phyloP scores from a whole-genome alignment of 2,797 vertebrate species.

The Ptychobarbus kaznakovi region DNA sequence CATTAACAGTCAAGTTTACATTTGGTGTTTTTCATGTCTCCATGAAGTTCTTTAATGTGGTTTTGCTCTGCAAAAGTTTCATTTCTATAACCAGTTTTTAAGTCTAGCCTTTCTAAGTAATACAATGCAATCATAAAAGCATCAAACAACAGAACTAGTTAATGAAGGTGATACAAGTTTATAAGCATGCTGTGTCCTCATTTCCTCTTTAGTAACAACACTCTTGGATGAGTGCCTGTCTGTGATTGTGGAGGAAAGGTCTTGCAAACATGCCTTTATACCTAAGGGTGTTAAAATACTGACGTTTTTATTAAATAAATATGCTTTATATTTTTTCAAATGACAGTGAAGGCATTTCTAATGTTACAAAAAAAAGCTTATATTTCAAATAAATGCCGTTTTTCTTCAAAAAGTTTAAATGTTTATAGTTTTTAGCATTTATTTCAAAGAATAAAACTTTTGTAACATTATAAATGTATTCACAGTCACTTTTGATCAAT shows the following conservation, averaged over 20 bases:
- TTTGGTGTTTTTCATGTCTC: not conserved
- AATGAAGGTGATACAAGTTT: not conserved
- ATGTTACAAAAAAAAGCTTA: no score
- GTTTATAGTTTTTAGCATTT: no score
- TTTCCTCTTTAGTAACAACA: not conserved
- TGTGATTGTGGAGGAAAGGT: not conserved
- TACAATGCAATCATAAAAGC: not conserved
- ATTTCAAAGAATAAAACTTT: no score
- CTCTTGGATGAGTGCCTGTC: not conserved
- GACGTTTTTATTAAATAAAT: accelerated
- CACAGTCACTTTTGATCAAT: no score
- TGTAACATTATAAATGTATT: no score
- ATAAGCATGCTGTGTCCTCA: not conserved
- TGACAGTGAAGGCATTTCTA: no score
- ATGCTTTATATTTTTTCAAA: no score
- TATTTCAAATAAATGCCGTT: not conserved
- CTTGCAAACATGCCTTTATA: not conserved
- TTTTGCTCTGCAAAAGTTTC: not conserved
- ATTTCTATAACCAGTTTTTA: not conserved
- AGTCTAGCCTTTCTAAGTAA: not conserved
- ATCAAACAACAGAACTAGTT: not conserved
- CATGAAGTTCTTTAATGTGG: not conserved
- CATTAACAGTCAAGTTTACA: not conserved
- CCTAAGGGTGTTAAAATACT: not conserved
- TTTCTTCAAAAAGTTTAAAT: not conserved